Percentiles rank a stretch among this genome's conserved stretches.
Conservation (phyloP, 2,797 vertebrate species). For the Centropyge bicolor region DNA sequence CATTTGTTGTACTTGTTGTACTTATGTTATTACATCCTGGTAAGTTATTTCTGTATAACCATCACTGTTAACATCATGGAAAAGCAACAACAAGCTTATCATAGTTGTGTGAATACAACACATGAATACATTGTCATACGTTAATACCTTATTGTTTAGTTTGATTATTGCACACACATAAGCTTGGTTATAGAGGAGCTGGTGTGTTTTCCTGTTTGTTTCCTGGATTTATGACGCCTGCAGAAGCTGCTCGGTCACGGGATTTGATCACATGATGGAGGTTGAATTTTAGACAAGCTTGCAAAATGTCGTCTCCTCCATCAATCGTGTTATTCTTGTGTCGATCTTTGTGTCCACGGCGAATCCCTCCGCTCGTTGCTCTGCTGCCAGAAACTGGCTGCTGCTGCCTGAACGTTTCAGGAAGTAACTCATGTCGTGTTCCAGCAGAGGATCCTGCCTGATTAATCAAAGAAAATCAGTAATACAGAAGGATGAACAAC, state of each 20-base stretch:
- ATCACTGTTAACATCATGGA: not conserved
- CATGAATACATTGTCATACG: not conserved
- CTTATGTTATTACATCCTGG: too few relatives aligned
- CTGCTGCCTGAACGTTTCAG: conserved; percentile 1
- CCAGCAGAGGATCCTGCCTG: rapidly evolving
- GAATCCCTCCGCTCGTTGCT: rapidly evolving
- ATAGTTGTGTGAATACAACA: not conserved
- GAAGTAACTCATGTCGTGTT: not conserved
- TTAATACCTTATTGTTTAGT: not conserved
- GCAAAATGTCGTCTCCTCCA: conserved; percentile 7
- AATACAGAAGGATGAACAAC: not conserved
- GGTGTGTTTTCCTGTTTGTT: not conserved
- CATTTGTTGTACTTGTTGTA: not conserved
- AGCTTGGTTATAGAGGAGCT: not conserved
- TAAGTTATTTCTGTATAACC: too few relatives aligned
- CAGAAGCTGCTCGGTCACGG: not conserved
- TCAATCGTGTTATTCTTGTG: not conserved
- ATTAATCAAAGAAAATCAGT: not conserved
- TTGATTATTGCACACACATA: not conserved
- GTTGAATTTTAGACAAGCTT: conserved; percentile 1
- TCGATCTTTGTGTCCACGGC: not conserved
- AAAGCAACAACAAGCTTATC: not conserved
- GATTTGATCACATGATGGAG: conserved; percentile 33
- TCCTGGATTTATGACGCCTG: not conserved
- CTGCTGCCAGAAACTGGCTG: not conserved